Base-by-base conservation (phyloP, 2,888 invertebrate genomes). In the Microchrysa polita region DNA sequence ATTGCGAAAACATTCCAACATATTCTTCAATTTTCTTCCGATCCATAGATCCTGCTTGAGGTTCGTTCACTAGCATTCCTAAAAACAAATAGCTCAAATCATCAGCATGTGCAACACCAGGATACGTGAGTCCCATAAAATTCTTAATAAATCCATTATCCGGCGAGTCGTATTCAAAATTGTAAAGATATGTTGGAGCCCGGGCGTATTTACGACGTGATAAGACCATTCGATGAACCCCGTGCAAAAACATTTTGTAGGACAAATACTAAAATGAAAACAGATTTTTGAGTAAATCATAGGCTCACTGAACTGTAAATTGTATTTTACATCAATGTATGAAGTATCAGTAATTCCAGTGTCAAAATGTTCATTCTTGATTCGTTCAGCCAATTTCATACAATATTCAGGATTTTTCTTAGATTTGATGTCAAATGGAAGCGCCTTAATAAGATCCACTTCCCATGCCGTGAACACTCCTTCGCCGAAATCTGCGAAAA, bases 201-300 rank as follows among this genome's bases (percentile, higher is more conserved):
- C 67, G 77, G 5, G 79, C 78, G 73, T 83, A 74, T 57, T 81
- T 76, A 0, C 78, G 74, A 0, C 84, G 80, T 5, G 84, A 82
- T 10, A 81, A 76, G n/a, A 75, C n/a, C 0, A 83, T 82, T 12
- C 84, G 79, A 73, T 84, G 83, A 34, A 84, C 82, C 73, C 81
- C 82, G 74, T 84, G 85, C 84, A 83, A 84, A 73, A 84, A 84
- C 53, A 79, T 81, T 79, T 83, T 84, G 67, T 84, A 83, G 0
- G 83, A 81, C 75, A 82, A 82, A 22, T 84, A 78, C 84, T 84
- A 20, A 20, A 71, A 65, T 16, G 55, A 18, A 55, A 55, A 55
- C 18, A 5, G 27, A 34, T 12, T 1, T n/a, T n/a, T n/a, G n/a
- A n/a, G n/a, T n/a, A n/a, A n/a, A n/a, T n/a, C n/a, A 5, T 1